Conservation (phyloP, 2,797 vertebrate species). For the Pempheris klunzingeri region DNA sequence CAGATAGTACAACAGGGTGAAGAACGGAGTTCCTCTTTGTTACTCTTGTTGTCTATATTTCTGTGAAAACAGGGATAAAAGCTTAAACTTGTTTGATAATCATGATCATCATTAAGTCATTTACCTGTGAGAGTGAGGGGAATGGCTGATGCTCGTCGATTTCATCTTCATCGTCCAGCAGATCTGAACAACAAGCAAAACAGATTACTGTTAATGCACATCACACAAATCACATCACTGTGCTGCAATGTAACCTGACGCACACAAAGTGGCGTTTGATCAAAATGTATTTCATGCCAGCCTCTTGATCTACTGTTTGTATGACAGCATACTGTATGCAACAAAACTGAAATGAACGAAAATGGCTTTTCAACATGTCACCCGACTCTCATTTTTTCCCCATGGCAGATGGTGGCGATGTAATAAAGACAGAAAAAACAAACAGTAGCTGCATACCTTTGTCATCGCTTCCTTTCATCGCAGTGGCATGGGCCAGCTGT, state of each 20-base stretch:
- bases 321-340: too few species aligned
- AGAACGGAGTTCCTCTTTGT: not conserved
- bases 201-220: not conserved
- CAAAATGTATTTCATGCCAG: not conserved
- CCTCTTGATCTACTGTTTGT: not conserved
- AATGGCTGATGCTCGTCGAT: conserved; percentile 96
- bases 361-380: not conserved
- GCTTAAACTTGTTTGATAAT: not conserved
- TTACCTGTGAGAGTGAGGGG: conserved; percentile 93
- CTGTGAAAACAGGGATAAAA: not conserved
- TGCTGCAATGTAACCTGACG: not conserved
- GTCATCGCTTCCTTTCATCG: conserved; percentile 88
- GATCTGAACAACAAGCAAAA: conserved; percentile 78
- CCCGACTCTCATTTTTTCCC: not conserved
- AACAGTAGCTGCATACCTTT: conserved; percentile 85
- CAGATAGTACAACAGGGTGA: not conserved
- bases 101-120: not conserved
- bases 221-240: not conserved
- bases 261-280: not conserved
- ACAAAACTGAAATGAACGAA: not conserved
- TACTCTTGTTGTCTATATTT: not conserved
- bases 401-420: not conserved
- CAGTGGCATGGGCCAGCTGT: conserved; percentile 91
- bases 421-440: not conserved
- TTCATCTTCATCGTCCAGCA: conserved; percentile 90